These are phyloP conservation scores for Xenopus borealis DNA, from an alignment of 2,113 vertebrate genomes.

Conservation along the genomic window DNA sequence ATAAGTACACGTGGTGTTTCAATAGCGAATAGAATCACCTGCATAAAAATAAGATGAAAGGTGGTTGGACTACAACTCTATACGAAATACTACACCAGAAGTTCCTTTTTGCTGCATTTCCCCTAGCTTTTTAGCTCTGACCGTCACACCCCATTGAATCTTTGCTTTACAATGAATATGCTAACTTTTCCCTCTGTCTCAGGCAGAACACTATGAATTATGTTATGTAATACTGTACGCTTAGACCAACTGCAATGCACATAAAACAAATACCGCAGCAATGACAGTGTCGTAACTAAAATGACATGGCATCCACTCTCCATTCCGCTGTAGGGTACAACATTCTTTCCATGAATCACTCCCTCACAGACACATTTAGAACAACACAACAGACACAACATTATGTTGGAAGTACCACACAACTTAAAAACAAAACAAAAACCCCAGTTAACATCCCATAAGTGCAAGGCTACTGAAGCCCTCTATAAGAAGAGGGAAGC, in stretches of 20 bases:
- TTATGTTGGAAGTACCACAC: not conserved
- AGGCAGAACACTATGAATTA: not conserved
- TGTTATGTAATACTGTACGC: not conserved
- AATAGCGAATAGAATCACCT: no score
- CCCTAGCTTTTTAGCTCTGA: no score
- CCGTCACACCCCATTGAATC: no score
- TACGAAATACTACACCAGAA: no score
- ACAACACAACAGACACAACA: slow-evolving; percentile 1
- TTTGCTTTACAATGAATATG: no score
- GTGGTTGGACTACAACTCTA: no score
- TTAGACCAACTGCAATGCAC: not conserved
- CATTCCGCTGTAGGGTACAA: not conserved
- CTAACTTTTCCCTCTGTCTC: no score
- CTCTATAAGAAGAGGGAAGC: not conserved
- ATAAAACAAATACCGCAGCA: not conserved
- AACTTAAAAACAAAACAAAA: not conserved
- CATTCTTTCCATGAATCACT: slow-evolving; percentile 3
- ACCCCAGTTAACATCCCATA: slow-evolving; percentile 12
- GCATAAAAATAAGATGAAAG: no score
- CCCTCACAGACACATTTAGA: not conserved
- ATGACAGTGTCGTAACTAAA: not conserved
- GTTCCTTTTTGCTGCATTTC: no score
- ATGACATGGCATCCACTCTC: not conserved
- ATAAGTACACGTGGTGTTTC: no score
- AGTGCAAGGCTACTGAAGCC: not conserved